Evolutionary conservation across 2,888 invertebrate genomes (phyloP), one percentile per base, ranked within the genome.

Genomic region (Dermolepida albohirtum): DNA sequence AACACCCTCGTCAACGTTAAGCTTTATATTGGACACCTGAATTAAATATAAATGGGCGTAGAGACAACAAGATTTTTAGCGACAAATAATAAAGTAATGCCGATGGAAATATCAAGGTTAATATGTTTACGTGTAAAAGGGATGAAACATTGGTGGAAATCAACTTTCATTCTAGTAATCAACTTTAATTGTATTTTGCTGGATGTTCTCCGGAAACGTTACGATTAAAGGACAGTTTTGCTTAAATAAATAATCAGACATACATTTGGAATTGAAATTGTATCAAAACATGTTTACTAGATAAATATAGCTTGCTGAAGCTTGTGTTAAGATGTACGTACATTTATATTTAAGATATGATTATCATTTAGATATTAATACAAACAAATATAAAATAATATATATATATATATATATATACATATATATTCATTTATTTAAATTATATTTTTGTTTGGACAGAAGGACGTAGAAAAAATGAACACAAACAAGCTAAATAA

Each of bases 1-100:
- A 54, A 54, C 54, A 54, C 54, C 54, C 54, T 41, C 54, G 54
- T 54, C 54, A 54, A 54, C 54, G 40, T 54, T 54, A 54, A 54
- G 54, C 54, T 54, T 54, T 54, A 54, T 65, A 65, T 65, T 54
- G 55, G 52, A 65, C 54, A 54, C 43, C 47, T 65, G 65, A 65
- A 65, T 65, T 65, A 65, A 54, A 65, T 65, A 65, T 65, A 52
- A 65, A 47, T 47, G 40, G 14, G 54, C 54, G 54, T 39, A 40
- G 54, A 54, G 54, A 54, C 54, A 54, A 54, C 16, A 54, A 22
- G 54, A 54, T 54, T 54, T 54, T 54, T 40, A 40, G 54, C 40
- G 39, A 41, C n/a, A 11, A 40, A 54, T 54, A 54, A 54, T 54
- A 39, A 40, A 10, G 40, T 40, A 54, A 54, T 17, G 40, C 40